Conservation (phyloP, 2,113 vertebrate genomes). For the Riparia riparia region DNA sequence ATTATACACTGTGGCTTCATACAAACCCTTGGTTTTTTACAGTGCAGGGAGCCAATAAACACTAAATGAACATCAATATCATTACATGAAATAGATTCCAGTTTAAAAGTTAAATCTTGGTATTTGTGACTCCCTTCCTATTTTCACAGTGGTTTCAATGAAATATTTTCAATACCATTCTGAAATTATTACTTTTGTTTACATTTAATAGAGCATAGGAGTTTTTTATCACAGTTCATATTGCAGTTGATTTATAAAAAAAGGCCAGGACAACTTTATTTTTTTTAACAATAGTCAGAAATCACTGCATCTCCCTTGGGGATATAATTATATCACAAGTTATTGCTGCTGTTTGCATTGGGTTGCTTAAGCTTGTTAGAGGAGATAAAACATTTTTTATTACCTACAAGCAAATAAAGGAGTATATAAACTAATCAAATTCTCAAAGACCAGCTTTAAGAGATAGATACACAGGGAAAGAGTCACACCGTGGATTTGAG, state of each 20-base stretch:
- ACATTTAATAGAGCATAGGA: background rate
- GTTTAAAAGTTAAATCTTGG: background rate
- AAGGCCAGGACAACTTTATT: background rate
- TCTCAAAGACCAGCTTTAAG: background rate
- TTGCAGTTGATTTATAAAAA: background rate
- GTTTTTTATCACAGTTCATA: fast-evolving
- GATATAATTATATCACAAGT: background rate
- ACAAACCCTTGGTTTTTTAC: background rate
- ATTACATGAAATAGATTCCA: background rate
- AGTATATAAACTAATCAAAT: background rate
- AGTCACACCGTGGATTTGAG: background rate
- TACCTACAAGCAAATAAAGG: background rate
- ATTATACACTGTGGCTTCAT: background rate
- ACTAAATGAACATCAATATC: background rate
- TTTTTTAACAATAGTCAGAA: background rate
- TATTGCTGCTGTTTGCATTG: background rate
- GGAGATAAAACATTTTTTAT: background rate
- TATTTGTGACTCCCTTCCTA: fast-evolving
- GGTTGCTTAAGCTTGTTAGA: background rate
- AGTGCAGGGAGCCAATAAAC: background rate
- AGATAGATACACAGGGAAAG: background rate
- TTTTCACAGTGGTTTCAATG: background rate
- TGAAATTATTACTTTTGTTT: background rate
- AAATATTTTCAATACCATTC: background rate
- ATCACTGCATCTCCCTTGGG: background rate